A percentile compares a stretch with the other conserved stretches of the same genome.
phyloP scores from a whole-genome alignment of 2,797 vertebrate genomes.

The Liasis olivaceus region DNA sequence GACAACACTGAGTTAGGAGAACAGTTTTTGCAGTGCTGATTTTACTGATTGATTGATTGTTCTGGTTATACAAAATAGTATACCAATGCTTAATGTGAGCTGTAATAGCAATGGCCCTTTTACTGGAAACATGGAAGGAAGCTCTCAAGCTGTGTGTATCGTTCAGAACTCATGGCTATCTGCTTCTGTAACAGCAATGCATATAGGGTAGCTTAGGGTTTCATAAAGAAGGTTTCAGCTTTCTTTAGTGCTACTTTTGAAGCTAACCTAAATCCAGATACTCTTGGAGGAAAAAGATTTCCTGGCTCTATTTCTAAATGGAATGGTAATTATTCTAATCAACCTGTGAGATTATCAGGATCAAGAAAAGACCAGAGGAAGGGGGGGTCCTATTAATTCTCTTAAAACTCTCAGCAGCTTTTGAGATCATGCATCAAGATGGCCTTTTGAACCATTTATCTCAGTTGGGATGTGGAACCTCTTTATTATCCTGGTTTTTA shows the following conservation, averaged over 20 bases:
- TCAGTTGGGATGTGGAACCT: background rate
- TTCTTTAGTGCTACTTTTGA: background rate
- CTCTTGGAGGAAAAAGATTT: background rate
- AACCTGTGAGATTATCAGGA: background rate
- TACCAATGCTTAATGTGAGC: background rate
- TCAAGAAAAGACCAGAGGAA: background rate
- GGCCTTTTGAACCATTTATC: background rate
- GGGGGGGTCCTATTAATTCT: background rate
- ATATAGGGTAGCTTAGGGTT: background rate
- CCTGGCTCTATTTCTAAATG: too few relatives aligned
- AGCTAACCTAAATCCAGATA: background rate
- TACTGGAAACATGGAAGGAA: background rate
- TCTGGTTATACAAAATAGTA: background rate
- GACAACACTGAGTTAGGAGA: too few relatives aligned
- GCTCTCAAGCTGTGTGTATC: background rate
- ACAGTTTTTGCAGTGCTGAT: too few relatives aligned
- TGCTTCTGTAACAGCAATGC: background rate
- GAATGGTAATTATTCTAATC: background rate
- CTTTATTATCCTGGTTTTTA: background rate
- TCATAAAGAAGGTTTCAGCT: background rate
- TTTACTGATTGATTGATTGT: background rate
- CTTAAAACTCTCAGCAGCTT: background rate
- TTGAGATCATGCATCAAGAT: background rate
- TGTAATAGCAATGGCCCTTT: background rate
- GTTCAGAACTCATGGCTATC: background rate